Evolutionary conservation across 53 echinoderm and acorn worm species (phyloP).

Genomic region (Crossaster papposus): DNA sequence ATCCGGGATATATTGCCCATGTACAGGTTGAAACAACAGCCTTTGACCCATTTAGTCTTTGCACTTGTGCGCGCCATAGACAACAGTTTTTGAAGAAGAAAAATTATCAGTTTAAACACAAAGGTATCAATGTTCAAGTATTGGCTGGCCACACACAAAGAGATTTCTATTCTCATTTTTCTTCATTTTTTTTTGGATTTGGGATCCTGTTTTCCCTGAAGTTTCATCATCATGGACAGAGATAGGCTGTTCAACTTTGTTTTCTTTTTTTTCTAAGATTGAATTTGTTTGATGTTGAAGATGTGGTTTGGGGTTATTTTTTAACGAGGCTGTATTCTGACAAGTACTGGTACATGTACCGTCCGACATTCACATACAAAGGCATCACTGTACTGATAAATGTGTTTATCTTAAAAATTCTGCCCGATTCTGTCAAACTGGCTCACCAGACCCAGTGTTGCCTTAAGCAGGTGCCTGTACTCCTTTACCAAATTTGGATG

Average conservation of each 20-base stretch:
- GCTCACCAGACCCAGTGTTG: no score
- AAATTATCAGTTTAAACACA: neutral
- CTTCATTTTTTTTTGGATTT: neutral
- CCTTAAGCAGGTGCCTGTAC: no score
- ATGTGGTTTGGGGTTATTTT: neutral
- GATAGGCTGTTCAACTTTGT: neutral
- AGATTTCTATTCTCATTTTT: neutral
- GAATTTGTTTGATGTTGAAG: neutral
- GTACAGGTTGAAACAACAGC: neutral
- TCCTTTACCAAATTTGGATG: no score
- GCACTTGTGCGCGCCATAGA: neutral
- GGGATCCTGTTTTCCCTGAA: slow-evolving; percentile 20
- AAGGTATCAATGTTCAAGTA: slow-evolving; percentile 46
- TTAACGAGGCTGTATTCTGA: no score
- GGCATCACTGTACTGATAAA: no score
- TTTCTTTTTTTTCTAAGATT: neutral
- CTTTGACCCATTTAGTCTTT: neutral
- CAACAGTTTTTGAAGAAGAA: neutral
- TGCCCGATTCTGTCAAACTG: no score
- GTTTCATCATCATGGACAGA: neutral
- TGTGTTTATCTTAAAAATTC: no score
- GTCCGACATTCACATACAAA: no score
- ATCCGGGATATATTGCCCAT: neutral
- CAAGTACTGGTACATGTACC: no score
- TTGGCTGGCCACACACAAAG: slow-evolving; percentile 40